Conservation (phyloP, 2,888 invertebrate species). For the Ophioninae sp. region DNA sequence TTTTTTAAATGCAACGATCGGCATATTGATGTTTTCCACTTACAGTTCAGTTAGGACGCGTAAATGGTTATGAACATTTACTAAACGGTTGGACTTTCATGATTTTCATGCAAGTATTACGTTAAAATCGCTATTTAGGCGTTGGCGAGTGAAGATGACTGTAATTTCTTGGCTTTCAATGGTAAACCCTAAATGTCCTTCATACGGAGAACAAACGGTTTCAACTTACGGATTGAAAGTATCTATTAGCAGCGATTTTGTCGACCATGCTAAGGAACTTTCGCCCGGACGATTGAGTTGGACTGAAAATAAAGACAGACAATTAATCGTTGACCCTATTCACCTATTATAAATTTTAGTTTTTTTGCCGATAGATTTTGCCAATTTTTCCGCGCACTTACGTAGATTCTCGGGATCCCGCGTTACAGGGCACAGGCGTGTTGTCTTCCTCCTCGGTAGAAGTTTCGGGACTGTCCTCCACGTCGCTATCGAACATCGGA, state of each 20-base stretch:
- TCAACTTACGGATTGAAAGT: slow-evolving; percentile 88
- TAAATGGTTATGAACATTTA: too few species aligned
- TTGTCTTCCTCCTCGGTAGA: slow-evolving; percentile 87
- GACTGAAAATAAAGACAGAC: slow-evolving; percentile 68
- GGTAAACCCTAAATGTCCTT: too few species aligned
- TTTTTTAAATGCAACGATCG: too few species aligned
- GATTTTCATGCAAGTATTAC: too few species aligned
- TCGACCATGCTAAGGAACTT: slow-evolving; percentile 92
- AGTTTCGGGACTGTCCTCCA: slow-evolving; percentile 91
- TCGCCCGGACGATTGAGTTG: slow-evolving; percentile 82
- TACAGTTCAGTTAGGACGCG: too few species aligned
- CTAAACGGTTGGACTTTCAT: too few species aligned
- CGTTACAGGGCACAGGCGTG: slow-evolving; percentile 72
- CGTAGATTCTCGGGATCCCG: slow-evolving; percentile 73
- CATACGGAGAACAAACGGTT: neutral
- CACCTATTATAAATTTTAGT: neutral
- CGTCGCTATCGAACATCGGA: slow-evolving; percentile 88
- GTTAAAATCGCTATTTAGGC: too few species aligned
- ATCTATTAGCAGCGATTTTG: slow-evolving; percentile 91
- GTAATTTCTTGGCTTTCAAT: too few species aligned
- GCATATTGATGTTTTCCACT: too few species aligned
- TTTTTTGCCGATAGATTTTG: neutral
- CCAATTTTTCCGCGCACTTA: slow-evolving; percentile 50
- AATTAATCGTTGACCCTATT: neutral
- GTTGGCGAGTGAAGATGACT: too few species aligned